Base-by-base conservation (phyloP, 1,140 invertebrate genomes). In the Aphelinus atriplicis region DNA sequence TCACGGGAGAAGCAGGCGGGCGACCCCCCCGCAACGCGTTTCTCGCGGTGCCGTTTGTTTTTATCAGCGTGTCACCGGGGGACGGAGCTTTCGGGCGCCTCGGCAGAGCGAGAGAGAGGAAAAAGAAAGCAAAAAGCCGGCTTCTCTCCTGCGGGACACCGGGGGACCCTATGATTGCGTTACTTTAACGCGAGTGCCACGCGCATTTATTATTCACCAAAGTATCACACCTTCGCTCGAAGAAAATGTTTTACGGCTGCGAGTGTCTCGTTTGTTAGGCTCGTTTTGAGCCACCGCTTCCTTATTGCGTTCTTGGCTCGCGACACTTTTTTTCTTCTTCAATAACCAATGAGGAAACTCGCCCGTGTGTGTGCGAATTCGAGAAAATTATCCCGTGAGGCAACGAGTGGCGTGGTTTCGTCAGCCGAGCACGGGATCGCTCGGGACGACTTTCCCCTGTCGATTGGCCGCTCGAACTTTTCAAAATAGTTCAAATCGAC, bases 41-140 rank as follows among this genome's bases (percentile, higher is more conserved):
- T 79, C 65, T 81, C 79, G 78, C 77, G 71, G 79, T 78, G 81
- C 84, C 84, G 86, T 88, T 87, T 85, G 84, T 87, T 88, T 88
- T 88, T 87, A 88, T 88, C 84, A 87, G 82, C 79, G 67, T 76
- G 76, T 84, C 84, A 78, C 81, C 64, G 67, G 80, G 81, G 83
- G 71, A 72, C 77, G 82, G 77, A 79, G 80, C 77, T 72, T 73
- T 7, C 76, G 82, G 79, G 78, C 79, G 55, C 51, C 51, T 56
- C 70, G 66, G 73, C 75, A 77, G 60, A 48, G 69, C 50, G 65
- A 74, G 78, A 81, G 77, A 79, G 78, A 79, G 73, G 48, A 74
- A 58, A 77, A 71, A 76, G 71, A 77, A 77, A 75, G 69, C 73
- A 73, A 78, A 77, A 73, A 81, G 26, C 26, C 26, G 26, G 26